A percentile compares a stretch with the other conserved stretches of the same genome.
These are phyloP conservation scores for Eidolon dupreanum DNA, from an alignment of 2,797 vertebrate genomes.

Conservation along the genomic window DNA sequence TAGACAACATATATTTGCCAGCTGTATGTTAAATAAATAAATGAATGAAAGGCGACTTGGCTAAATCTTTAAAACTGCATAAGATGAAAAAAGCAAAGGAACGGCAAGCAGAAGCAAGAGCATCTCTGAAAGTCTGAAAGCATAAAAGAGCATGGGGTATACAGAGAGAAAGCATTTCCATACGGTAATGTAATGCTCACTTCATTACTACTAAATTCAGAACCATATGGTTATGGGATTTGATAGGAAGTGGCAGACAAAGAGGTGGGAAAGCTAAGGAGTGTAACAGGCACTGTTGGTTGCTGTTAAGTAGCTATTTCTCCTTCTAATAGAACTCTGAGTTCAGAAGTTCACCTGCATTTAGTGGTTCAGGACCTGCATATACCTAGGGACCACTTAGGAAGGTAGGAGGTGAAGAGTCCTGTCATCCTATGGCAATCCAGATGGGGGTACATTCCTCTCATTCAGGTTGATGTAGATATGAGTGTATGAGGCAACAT, in stretches of 20 bases:
- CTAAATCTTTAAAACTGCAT: neutral
- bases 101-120: neutral
- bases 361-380: neutral
- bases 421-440: neutral
- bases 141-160: neutral
- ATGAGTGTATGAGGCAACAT: neutral
- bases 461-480: neutral
- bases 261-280: neutral
- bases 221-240: constrained; percentile 48
- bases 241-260: neutral
- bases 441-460: rapidly evolving
- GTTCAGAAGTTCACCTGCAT: neutral
- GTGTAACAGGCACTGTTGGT: neutral
- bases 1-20: neutral
- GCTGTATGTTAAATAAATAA: neutral
- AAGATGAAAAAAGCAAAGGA: neutral
- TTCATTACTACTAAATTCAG: constrained; percentile 45
- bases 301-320: neutral
- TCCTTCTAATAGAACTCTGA: neutral
- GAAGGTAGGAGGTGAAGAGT: neutral
- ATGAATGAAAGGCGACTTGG: neutral
- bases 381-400: neutral
- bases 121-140: neutral
- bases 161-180: constrained; percentile 43
- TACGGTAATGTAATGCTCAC: constrained; percentile 53